Evolutionary conservation across 2,113 vertebrate genomes (phyloP).

Genomic region (Mixornis gularis): DNA sequence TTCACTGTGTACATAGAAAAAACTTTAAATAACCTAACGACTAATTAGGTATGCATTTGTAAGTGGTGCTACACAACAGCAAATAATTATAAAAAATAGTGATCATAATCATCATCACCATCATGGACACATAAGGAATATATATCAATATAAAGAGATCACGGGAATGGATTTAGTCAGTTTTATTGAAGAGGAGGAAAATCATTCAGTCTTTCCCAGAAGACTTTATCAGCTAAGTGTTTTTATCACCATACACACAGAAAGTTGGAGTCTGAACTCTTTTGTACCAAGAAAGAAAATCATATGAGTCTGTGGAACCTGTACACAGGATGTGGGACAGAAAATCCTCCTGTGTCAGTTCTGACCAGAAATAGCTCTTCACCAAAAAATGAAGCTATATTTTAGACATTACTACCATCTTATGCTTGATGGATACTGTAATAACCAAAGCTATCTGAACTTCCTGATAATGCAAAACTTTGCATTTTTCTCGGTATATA

Average conservation of each 20-base stretch:
- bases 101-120: not conserved
- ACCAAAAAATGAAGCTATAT: not conserved
- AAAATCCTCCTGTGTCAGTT: not conserved
- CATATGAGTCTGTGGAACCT: not conserved
- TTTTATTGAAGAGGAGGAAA: not conserved
- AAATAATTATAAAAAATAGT: not conserved
- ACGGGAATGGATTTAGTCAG: not conserved
- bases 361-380: not conserved
- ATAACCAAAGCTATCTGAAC: not conserved
- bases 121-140: not conserved
- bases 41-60: not conserved
- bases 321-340: not conserved
- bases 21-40: not conserved
- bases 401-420: not conserved
- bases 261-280: not conserved
- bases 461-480: not conserved
- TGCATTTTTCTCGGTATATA: not conserved
- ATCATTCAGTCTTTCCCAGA: not conserved
- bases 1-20: not conserved
- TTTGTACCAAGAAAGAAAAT: not conserved
- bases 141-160: not conserved
- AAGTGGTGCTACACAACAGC: not conserved
- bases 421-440: not conserved
- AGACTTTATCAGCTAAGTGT: not conserved
- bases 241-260: not conserved